These are phyloP conservation scores for Drosophila parthenogenetica DNA, from an alignment of 2,888 invertebrate genomes.

Conservation along the genomic window DNA sequence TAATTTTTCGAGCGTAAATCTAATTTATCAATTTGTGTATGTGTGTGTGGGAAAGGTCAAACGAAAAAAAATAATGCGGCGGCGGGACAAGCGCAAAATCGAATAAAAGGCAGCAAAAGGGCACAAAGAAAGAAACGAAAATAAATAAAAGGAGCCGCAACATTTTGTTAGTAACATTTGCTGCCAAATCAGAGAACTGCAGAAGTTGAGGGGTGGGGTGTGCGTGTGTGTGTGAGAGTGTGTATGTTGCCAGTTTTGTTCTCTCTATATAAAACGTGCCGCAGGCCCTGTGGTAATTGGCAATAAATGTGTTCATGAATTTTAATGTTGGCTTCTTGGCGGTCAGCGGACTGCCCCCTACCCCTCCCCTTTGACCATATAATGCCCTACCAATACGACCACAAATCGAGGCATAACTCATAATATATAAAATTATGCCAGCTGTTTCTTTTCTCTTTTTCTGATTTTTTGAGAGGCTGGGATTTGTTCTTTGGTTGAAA, in stretches of 20 bases:
- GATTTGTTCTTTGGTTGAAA: constrained; percentile 53
- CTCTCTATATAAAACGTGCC: constrained; percentile 69
- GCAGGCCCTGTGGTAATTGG: constrained; percentile 77
- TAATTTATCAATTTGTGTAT: constrained; percentile 81
- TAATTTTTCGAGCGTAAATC: constrained; percentile 81
- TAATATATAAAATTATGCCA: constrained; percentile 66
- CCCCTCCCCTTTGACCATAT: neutral
- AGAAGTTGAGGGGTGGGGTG: constrained; percentile 16
- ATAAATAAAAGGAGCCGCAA: constrained; percentile 45
- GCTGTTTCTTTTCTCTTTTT: constrained; percentile 55
- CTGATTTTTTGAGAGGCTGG: neutral
- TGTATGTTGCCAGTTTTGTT: constrained; percentile 32
- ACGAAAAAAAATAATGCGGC: constrained; percentile 28
- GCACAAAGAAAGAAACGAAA: constrained; percentile 29
- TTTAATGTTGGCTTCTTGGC: constrained; percentile 72
- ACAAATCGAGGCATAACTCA: constrained; percentile 69
- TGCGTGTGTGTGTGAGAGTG: neutral
- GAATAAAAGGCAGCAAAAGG: constrained; percentile 58
- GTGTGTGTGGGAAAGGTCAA: constrained; percentile 35
- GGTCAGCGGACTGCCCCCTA: constrained; percentile 53
- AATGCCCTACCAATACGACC: constrained; percentile 15
- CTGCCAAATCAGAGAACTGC: constrained; percentile 55
- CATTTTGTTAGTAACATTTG: constrained; percentile 61
- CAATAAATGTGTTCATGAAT: constrained; percentile 83
- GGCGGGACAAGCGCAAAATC: constrained; percentile 54